Conservation (phyloP, 1,140 invertebrate genomes). For the Pseudomyrmex flavicornis region DNA sequence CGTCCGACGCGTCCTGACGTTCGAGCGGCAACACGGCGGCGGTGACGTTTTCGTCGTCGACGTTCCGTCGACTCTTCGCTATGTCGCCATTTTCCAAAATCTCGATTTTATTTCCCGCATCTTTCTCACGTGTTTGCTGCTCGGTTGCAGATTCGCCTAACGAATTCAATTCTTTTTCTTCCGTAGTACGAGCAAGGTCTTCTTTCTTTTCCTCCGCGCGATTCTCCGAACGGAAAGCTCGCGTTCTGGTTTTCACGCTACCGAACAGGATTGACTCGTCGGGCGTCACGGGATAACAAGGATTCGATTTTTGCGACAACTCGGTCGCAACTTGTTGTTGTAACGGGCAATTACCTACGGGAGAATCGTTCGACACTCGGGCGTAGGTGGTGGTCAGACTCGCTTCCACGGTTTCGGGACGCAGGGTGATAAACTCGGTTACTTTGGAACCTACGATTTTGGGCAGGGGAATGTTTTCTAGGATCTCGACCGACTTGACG, state of each 20-base stretch:
- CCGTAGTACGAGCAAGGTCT: not conserved
- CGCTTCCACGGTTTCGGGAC: slow-evolving; percentile 80
- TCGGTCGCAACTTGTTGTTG: not conserved
- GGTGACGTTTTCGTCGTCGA: too few relatives aligned
- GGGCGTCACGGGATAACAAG: slow-evolving; percentile 42
- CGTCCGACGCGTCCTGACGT: too few relatives aligned
- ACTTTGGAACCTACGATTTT: slow-evolving; percentile 67
- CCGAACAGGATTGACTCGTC: slow-evolving; percentile 79
- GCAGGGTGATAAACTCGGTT: slow-evolving; percentile 77
- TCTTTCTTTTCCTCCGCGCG: not conserved
- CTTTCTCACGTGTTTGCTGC: not conserved
- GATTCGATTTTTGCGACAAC: not conserved
- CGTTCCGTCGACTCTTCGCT: too few relatives aligned
- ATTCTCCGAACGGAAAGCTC: slow-evolving; percentile 21
- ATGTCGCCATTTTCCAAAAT: not conserved
- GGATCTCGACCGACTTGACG: slow-evolving; percentile 71
- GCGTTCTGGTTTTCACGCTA: slow-evolving; percentile 74
- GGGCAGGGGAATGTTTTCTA: slow-evolving; percentile 71
- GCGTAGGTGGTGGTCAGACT: slow-evolving; percentile 80
- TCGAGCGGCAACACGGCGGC: too few relatives aligned
- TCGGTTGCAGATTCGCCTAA: not conserved
- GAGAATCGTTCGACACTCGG: slow-evolving; percentile 66
- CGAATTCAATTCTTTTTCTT: not conserved
- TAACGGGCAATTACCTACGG: slow-evolving; percentile 12
- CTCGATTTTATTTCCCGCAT: not conserved